These are phyloP conservation scores for Pollicipes pollicipes DNA, from an alignment of 1,140 invertebrate species.

Conservation along the genomic window DNA sequence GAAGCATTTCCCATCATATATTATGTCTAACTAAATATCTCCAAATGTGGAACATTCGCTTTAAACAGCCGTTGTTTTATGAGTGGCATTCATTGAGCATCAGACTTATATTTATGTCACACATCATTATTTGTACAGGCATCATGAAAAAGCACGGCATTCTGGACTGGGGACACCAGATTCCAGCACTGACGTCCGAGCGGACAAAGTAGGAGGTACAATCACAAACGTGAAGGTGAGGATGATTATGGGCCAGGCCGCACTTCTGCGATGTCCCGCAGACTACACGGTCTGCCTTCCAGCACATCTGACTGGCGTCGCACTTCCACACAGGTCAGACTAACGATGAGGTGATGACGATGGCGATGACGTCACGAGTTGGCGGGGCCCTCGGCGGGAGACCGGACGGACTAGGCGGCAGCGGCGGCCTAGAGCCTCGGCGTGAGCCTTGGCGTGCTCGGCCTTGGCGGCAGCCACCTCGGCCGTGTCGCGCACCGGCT, in stretches of 20 bases:
- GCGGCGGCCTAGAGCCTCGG: too few species aligned
- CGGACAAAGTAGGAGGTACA: not conserved
- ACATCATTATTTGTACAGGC: not conserved
- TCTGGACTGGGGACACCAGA: not conserved
- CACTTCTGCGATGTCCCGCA: not conserved
- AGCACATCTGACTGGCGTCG: not conserved
- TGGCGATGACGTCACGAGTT: too few species aligned
- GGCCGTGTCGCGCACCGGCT: slow-evolving; percentile 13
- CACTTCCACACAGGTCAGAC: not conserved
- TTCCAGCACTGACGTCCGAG: too few species aligned
- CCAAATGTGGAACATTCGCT: too few species aligned
- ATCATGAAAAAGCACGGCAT: not conserved
- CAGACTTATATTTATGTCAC: not conserved
- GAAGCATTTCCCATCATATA: too few species aligned
- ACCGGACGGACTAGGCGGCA: not conserved
- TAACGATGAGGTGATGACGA: not conserved
- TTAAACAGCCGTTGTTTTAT: too few species aligned
- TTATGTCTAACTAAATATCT: too few species aligned
- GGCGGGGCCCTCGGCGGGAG: too few species aligned
- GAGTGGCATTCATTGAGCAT: too few species aligned
- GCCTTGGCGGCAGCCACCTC: slow-evolving; percentile 20
- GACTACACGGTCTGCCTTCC: not conserved
- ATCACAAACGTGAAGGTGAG: not conserved
- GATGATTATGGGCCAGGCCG: not conserved
- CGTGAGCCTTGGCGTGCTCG: slow-evolving; percentile 20